Base-by-base conservation (phyloP, 2,888 invertebrate genomes). In the Rosalia funebris region DNA sequence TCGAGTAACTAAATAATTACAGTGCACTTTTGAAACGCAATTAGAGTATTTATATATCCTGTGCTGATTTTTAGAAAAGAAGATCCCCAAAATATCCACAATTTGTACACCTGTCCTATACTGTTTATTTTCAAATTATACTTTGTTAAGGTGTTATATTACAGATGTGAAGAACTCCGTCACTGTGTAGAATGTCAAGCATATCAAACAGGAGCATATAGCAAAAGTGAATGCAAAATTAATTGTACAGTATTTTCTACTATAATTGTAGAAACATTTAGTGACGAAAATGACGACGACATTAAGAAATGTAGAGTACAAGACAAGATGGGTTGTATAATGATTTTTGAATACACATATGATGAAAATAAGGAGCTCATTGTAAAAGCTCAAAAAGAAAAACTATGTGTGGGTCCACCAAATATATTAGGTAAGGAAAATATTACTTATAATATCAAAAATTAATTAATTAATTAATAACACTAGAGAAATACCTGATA, bases 141-240 rank as follows among this genome's bases (percentile, higher is more conserved):
- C n/a, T n/a, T n/a, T n/a, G n/a, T n/a, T n/a, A n/a, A n/a, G n/a
- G n/a, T n/a, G n/a, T n/a, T n/a, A n/a, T n/a, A n/a, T n/a, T 72
- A 5, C 53, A 79, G 80, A 63, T 94, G 93, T 77, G 84, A 87
- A 50, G 87, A 89, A 63, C 84, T 91, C 57, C 85, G 87, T 70
- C 84, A 85, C 20, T 92, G 92, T 74, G 92, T 91, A 0, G 85
- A 88, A 73, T 94, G 93, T 71, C 78, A 82, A 61, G 84, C 82
- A 1, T 87, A 86, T 62, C 72, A 79, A 15, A 71, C 77, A 2
- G 84, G 84, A 16, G 71, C 71, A 14, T 76, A 76, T 56, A 69
- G 74, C 57, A 62, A 72, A 54, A 56, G 63, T 4, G 69, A 77
- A 19, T 82, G 82, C 57, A 58, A 41, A 34, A 41, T 64, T 0